Evolutionary conservation across 2,113 vertebrate species (phyloP), one percentile per base, ranked within the genome.

Genomic region (Larimichthys polyactis): DNA sequence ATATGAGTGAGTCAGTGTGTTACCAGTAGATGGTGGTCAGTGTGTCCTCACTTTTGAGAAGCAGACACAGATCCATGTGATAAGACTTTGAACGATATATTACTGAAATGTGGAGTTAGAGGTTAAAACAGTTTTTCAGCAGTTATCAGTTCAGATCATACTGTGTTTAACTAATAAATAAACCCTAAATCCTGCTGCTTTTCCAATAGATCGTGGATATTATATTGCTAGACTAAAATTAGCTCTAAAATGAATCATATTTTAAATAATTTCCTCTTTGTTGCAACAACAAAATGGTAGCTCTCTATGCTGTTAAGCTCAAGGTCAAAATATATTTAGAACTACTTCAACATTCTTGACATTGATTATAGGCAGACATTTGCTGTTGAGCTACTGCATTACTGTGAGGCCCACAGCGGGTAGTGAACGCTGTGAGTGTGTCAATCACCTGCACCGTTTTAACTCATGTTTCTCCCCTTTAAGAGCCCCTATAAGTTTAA

Each of bases 311-410:
- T 54, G n/a, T 52, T 59, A 40, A 20, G 16, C 12, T 64, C 20
- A 71, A 71, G 66, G 52, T 77, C 11, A 36, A 55, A n/a, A 16
- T 69, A 64, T 71, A 59, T 75, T 66, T 40, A 27, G 16, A 27
- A 24, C 22, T 12, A 12, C 70, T 40, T 69, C 57, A 67, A 2
- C 36, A 14, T 57, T 55, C 67, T 81, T 81, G 64, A 78, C 63
- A 44, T 62, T 86, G 65, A 83, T 79, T 71, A 49, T 32, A 44
- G 62, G 12, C 19, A 4, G 32, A 64, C 0, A 3, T 32, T 40
- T 68, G 44, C 29, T 43, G 32, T 32, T 75, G 20, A 58, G 15
- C 11, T 2, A 22, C 10, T 54, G 19, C 19, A 6, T 36, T 1
- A 12, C 72, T 48, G 43, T 36, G 17, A 63, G 27, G 43, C 49